These are phyloP conservation scores for Petrocephalus microphthalmus DNA, from an alignment of 2,113 vertebrate species.

Conservation along the genomic window DNA sequence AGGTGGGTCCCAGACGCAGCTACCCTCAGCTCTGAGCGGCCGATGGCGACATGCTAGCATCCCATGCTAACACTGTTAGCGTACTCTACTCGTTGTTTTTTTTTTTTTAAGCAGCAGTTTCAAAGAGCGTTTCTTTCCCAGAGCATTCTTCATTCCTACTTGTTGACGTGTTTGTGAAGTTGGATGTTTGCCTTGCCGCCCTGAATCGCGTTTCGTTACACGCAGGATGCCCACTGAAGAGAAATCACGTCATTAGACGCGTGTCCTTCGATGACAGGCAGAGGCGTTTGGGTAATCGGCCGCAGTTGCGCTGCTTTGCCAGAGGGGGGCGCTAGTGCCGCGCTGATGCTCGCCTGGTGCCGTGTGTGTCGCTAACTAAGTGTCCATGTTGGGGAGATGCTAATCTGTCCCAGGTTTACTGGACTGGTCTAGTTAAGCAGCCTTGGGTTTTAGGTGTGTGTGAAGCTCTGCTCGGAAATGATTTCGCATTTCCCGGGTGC, in stretches of 20 bases:
- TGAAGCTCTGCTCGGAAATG: neutral
- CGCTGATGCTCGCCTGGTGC: neutral
- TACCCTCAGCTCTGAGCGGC: neutral
- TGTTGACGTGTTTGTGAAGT: neutral
- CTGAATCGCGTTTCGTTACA: conserved; percentile 20
- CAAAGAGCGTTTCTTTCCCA: neutral
- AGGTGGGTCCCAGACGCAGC: conserved; percentile 59
- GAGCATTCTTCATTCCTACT: neutral
- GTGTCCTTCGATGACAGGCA: conserved; percentile 23
- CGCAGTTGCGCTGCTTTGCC: neutral
- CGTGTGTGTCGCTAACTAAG: neutral
- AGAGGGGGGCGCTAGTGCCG: neutral
- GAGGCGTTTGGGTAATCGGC: conserved; percentile 25
- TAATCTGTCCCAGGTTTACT: neutral
- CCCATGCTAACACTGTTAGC: neutral
- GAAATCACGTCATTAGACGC: conserved; percentile 22
- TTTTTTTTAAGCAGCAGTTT: neutral
- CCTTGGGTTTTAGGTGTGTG: neutral
- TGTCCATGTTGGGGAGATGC: neutral
- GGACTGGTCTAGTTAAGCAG: neutral
- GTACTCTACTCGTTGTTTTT: neutral
- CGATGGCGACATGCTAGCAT: neutral
- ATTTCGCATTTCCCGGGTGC: neutral
- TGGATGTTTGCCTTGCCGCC: neutral
- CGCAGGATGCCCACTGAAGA: conserved; percentile 28